These are phyloP conservation scores for Chloroclysta siterata DNA, from an alignment of 2,888 invertebrate species.

Conservation along the genomic window DNA sequence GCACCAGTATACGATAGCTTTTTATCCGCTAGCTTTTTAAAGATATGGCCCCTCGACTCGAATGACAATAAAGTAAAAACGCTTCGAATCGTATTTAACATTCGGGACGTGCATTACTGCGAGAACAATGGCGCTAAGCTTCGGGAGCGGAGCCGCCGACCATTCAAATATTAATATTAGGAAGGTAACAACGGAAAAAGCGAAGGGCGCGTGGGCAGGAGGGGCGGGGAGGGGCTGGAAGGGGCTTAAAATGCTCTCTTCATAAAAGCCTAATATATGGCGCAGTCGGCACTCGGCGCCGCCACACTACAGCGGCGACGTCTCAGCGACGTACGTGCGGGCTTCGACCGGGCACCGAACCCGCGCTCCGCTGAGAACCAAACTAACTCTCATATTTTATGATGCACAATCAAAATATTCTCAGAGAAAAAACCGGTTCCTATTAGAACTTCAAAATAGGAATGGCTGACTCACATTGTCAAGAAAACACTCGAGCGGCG, in stretches of 20 bases:
- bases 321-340: not conserved
- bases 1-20: too few species aligned
- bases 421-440: too few species aligned
- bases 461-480: too few species aligned
- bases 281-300: not conserved
- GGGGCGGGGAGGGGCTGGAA: conserved; percentile 5
- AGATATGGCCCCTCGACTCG: not conserved
- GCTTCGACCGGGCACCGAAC: not conserved
- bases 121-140: conserved; percentile 39
- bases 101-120: conserved; percentile 26
- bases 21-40: too few species aligned
- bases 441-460: too few species aligned
- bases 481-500: too few species aligned
- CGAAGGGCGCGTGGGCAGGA: conserved; percentile 14
- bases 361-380: not conserved
- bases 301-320: not conserved
- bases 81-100: conserved; percentile 33
- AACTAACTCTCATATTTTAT: too few species aligned
- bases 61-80: conserved; percentile 24
- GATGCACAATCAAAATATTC: not conserved
- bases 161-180: conserved; percentile 50
- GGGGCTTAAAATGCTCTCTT: conserved; percentile 51
- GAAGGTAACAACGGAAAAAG: conserved; percentile 43
- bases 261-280: conserved; percentile 49
- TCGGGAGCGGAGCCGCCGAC: conserved; percentile 31